Evolutionary conservation across 2,888 invertebrate genomes (phyloP).

Genomic region (Leucoma salicis): DNA sequence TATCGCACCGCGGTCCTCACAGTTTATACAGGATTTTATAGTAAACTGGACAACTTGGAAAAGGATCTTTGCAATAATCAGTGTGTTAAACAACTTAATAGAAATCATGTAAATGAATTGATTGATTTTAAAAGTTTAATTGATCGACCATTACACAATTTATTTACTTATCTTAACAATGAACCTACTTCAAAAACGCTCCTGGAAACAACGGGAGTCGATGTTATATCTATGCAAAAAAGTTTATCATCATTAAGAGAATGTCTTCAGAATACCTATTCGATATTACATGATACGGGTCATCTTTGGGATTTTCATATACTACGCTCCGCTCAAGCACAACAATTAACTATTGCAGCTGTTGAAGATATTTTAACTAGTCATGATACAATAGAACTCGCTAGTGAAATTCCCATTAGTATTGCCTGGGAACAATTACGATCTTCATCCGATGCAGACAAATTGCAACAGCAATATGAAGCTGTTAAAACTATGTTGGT

Average conservation of each 20-base stretch:
- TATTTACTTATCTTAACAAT: slow-evolving; percentile 30
- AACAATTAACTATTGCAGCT: slow-evolving; percentile 60
- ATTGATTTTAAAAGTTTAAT: slow-evolving; percentile 38
- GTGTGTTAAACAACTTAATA: slow-evolving; percentile 15
- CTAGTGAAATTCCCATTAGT: slow-evolving; percentile 56
- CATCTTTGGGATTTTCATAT: slow-evolving; percentile 68
- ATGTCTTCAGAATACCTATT: slow-evolving; percentile 54
- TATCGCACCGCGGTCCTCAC: slow-evolving; percentile 50
- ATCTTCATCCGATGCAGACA: slow-evolving; percentile 50
- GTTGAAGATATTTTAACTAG: slow-evolving; percentile 64
- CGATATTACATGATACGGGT: slow-evolving; percentile 54
- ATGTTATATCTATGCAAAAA: slow-evolving; percentile 47
- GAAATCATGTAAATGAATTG: slow-evolving; percentile 12
- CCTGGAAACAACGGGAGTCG: slow-evolving; percentile 33
- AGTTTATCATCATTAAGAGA: slow-evolving; percentile 53
- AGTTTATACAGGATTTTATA: slow-evolving; percentile 46
- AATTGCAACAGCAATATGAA: slow-evolving; percentile 48
- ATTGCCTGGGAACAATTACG: slow-evolving; percentile 58
- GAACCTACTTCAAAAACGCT: slow-evolving; percentile 22
- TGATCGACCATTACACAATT: slow-evolving; percentile 33
- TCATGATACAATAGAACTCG: slow-evolving; percentile 54
- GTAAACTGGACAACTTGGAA: slow-evolving; percentile 44
- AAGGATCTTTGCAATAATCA: slow-evolving; percentile 36
- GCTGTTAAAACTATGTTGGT: slow-evolving; percentile 42
- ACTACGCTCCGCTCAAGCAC: slow-evolving; percentile 55